Base-by-base conservation (phyloP, 2,113 vertebrate species). In the Urocolius indicus region DNA sequence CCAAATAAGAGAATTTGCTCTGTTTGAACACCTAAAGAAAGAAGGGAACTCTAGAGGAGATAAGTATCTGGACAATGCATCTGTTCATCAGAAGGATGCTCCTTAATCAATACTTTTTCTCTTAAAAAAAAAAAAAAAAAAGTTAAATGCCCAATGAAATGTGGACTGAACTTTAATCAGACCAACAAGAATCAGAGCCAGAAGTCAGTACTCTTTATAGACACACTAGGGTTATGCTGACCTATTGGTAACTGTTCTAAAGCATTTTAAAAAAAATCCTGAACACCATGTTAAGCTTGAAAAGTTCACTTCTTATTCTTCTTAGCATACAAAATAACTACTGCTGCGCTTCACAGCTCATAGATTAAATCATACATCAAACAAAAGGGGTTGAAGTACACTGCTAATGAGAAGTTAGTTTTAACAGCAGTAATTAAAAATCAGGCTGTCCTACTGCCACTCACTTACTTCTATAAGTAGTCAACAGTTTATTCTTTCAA, bases 401-500 rank as follows among this genome's bases (percentile, higher is more conserved):
- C n/a, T 92, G 29, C 34, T 49, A 73, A 51, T 0, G 0, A 72
- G 6, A 14, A 86, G 61, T 82, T 67, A 57, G 3, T 51, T 87
- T 72, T 57, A 85, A 69, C 13, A 51, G 67, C 8, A 81, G 27
- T 57, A 81, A 87, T 62, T 73, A 91, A 84, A 88, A 68, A 73
- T 22, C 45, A 86, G 34, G 41, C 86, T 91, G 57, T 63, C 61
- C 76, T 91, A 89, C 48, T 43, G 84, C 11, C 29, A 68, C 26
- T 41, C 7, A 43, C 32, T 62, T 46, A 13, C 32, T 54, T 69
- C 46, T 75, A 21, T 63, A 45, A 5, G 0, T 41, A 78, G 72
- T 75, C 57, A 92, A 48, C 38, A 88, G 29, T 30, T 75, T n/a
- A 84, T 84, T 23, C 83, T 92, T 87, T 73, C 87, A 96, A 81